Evolutionary conservation across 2,888 invertebrate species (phyloP).

Genomic region (Drosophila monieri): DNA sequence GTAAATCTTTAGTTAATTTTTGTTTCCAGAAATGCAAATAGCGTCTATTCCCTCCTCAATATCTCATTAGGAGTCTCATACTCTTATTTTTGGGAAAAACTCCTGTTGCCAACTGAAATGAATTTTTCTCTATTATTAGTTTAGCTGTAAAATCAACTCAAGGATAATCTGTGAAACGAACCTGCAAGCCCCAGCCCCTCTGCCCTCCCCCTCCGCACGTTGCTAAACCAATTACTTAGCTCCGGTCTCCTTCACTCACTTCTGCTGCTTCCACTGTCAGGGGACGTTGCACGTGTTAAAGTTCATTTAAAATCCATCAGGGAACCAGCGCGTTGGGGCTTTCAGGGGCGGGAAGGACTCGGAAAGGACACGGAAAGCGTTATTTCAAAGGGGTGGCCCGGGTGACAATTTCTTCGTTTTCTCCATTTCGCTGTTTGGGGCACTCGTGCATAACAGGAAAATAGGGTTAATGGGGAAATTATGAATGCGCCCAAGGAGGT

Average conservation of each 20-base stretch:
- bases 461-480: constrained; percentile 79
- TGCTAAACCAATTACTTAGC: constrained; percentile 68
- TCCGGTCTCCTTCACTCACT: constrained; percentile 37
- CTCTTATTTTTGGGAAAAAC: constrained; percentile 15
- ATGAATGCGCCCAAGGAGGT: constrained; percentile 62
- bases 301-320: constrained; percentile 79
- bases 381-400: constrained; percentile 40
- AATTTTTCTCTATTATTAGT: constrained; percentile 34
- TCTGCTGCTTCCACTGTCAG: constrained; percentile 18
- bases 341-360: background rate
- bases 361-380: constrained; percentile 29
- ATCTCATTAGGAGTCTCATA: constrained; percentile 33
- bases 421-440: constrained; percentile 45
- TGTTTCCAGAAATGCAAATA: too few relatives aligned
- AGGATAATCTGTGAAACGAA: constrained; percentile 42
- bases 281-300: constrained; percentile 68
- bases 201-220: constrained; percentile 14
- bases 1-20: background rate
- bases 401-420: constrained; percentile 57
- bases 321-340: constrained; percentile 23
- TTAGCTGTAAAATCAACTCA: constrained; percentile 39
- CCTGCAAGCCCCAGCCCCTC: constrained; percentile 13
- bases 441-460: constrained; percentile 75
- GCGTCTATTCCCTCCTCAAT: constrained; percentile 27
- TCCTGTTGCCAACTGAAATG: constrained; percentile 39